A percentile compares a stretch with the other conserved stretches of the same genome.
These are phyloP conservation scores for Struthidea cinerea DNA, from an alignment of 2,113 vertebrate species.

Conservation along the genomic window DNA sequence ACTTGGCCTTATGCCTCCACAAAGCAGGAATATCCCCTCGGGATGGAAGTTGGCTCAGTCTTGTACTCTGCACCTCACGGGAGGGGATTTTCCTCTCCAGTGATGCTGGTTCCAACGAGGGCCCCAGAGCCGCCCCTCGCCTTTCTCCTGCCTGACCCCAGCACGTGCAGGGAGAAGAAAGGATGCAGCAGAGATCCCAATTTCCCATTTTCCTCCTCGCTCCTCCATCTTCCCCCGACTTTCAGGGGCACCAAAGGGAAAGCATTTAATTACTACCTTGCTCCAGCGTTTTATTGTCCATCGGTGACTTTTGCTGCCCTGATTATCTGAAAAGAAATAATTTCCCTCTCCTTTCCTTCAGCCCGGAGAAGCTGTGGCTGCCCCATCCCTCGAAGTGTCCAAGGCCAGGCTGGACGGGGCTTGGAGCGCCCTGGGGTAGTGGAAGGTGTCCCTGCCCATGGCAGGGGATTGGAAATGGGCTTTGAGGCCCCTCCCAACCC, in stretches of 20 bases:
- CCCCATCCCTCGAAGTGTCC: background rate
- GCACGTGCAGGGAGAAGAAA: background rate
- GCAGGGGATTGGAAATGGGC: background rate
- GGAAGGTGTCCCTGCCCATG: background rate
- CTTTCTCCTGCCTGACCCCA: background rate
- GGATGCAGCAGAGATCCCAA: background rate
- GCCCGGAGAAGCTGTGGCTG: background rate
- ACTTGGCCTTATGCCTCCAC: background rate
- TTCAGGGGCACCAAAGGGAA: background rate
- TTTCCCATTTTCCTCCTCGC: background rate
- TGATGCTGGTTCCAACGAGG: background rate
- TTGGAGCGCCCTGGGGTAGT: background rate
- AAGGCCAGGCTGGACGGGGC: accelerated
- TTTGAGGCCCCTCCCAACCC: background rate
- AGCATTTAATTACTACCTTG: accelerated
- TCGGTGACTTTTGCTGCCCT: background rate
- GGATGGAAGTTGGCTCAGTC: background rate
- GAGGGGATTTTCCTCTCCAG: background rate
- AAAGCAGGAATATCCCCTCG: accelerated
- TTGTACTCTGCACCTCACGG: accelerated
- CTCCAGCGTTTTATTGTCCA: background rate
- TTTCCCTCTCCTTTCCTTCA: background rate
- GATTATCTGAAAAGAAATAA: background rate
- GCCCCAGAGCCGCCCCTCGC: background rate
- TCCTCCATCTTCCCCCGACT: background rate